Conservation (phyloP, 2,888 invertebrate genomes). For the Eremobia ochroleuca region DNA sequence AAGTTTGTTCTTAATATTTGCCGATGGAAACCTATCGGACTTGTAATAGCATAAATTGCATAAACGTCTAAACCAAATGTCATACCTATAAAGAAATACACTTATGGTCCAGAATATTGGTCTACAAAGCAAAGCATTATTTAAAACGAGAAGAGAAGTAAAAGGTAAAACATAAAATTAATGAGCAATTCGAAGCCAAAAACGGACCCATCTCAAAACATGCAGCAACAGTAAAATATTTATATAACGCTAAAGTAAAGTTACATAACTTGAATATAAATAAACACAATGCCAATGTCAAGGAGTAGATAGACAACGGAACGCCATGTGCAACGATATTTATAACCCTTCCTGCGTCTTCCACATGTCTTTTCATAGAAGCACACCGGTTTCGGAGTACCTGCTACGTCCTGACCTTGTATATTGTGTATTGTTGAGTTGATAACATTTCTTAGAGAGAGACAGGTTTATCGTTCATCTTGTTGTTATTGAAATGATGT, state of each 20-base stretch:
- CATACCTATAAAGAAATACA: background rate
- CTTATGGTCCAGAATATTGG: background rate
- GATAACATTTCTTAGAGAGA: slow-evolving; percentile 7
- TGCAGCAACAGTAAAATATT: background rate
- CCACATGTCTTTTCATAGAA: slow-evolving; percentile 8
- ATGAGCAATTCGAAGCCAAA: background rate
- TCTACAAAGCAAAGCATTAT: background rate
- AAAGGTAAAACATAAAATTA: background rate
- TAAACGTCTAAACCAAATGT: background rate
- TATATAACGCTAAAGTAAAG: background rate
- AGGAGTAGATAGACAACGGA: background rate
- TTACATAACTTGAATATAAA: slow-evolving; percentile 19
- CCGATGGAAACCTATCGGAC: no score
- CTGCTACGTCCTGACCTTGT: slow-evolving; percentile 37
- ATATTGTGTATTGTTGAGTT: background rate
- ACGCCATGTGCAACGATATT: background rate
- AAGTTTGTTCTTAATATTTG: no score
- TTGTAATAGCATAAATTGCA: background rate
- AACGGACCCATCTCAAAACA: background rate
- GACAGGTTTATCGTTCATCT: slow-evolving; percentile 8
- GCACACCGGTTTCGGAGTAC: slow-evolving; percentile 32
- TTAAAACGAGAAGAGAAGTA: background rate
- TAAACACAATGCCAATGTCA: slow-evolving; percentile 24
- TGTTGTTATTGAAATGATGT: slow-evolving; percentile 33
- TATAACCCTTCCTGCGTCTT: background rate